Evolutionary conservation across 2,113 vertebrate species (phyloP).

Genomic region (Sisor rabdophorus): DNA sequence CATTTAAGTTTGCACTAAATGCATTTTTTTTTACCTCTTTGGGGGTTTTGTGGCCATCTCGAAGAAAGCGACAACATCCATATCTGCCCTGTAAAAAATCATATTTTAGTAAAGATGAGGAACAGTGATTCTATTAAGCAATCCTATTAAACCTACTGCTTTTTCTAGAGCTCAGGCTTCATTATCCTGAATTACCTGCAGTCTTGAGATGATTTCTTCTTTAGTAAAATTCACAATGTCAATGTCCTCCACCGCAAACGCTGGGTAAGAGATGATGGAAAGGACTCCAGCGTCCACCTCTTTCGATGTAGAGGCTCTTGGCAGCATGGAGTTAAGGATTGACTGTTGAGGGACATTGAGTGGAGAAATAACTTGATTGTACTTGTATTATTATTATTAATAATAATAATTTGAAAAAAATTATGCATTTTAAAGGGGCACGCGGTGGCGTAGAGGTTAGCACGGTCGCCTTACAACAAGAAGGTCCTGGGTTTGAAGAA

Average conservation of each 20-base stretch:
- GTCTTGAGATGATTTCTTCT: conserved; percentile 90
- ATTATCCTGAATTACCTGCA: conserved; percentile 66
- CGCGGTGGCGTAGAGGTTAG: too few species aligned
- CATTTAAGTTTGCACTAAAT: background rate
- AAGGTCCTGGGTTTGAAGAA: too few species aligned
- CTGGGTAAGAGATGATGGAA: conserved; percentile 90
- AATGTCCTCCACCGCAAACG: conserved; percentile 87
- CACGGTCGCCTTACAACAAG: too few species aligned
- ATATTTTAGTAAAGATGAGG: background rate
- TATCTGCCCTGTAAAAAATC: conserved; percentile 79
- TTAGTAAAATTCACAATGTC: conserved; percentile 85
- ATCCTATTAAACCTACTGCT: background rate
- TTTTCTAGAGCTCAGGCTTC: background rate
- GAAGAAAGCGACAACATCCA: conserved; percentile 90
- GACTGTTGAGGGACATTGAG: conserved; percentile 68
- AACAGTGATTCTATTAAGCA: background rate
- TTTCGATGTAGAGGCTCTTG: conserved; percentile 90
- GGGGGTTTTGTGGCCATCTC: conserved; percentile 92
- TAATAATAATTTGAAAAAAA: too few species aligned
- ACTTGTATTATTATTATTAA: too few species aligned
- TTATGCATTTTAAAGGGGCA: too few species aligned
- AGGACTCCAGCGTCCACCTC: conserved; percentile 92
- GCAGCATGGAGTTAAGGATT: conserved; percentile 93
- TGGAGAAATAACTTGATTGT: background rate
- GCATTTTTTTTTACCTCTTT: conserved; percentile 75